Conservation (phyloP, 1,140 invertebrate species). For the Potamilus streckersoni region DNA sequence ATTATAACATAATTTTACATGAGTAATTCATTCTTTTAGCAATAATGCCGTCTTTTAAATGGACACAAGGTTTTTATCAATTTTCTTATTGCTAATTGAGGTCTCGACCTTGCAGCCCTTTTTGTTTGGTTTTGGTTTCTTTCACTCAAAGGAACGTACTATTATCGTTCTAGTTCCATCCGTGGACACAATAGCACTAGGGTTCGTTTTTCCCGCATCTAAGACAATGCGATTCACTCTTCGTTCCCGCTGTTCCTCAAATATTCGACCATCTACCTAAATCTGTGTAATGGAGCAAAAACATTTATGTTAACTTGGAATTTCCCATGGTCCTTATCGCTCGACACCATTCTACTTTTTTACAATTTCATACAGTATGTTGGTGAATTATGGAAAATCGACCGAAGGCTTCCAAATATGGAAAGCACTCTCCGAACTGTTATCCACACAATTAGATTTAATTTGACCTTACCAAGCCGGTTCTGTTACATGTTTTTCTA, state of each 20-base stretch:
- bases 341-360: no score
- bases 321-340: not conserved
- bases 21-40: no score
- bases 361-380: no score
- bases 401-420: no score
- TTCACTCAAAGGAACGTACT: not conserved
- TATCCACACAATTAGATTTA: no score
- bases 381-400: no score
- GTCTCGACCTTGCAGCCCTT: constrained; percentile 6
- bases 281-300: not conserved
- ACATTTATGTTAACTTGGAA: not conserved
- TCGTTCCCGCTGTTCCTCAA: not conserved
- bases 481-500: not conserved
- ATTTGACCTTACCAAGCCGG: not conserved
- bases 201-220: constrained; percentile 3
- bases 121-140: constrained; percentile 6
- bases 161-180: not conserved
- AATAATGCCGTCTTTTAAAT: no score
- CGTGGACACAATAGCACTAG: no score
- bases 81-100: not conserved
- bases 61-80: no score
- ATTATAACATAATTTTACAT: no score
- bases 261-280: not conserved
- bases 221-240: not conserved
- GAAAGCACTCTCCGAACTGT: no score